Evolutionary conservation across 2,113 vertebrate genomes (phyloP).

Genomic region (Oncorhynchus clarkii): DNA sequence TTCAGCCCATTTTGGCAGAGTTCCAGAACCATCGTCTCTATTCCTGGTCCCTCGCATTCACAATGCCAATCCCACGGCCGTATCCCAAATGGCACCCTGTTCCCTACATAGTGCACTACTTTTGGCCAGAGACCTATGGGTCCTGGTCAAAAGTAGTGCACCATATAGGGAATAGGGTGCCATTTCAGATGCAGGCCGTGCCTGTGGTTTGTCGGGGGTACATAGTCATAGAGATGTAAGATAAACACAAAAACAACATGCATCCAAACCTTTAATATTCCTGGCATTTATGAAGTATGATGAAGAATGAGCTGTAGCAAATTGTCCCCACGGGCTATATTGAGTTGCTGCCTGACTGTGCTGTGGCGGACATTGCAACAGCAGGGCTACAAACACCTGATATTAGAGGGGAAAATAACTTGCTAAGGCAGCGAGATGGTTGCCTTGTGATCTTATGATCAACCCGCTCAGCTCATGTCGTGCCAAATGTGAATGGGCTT

Average conservation of each 20-base stretch:
- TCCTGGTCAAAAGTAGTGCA: no score
- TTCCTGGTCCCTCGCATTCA: slow-evolving; percentile 37
- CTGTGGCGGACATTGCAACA: slow-evolving; percentile 13
- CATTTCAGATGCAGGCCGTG: not conserved
- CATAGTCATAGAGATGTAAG: slow-evolving; percentile 31
- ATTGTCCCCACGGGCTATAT: not conserved
- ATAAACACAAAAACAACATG: not conserved
- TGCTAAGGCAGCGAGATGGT: slow-evolving; percentile 17
- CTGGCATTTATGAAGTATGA: not conserved
- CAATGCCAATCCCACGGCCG: not conserved
- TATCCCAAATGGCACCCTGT: not conserved
- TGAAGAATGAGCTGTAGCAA: not conserved
- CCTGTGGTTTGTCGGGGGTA: slow-evolving; percentile 24
- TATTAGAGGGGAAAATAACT: slow-evolving; percentile 35
- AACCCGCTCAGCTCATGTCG: slow-evolving; percentile 34
- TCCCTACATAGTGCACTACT: not conserved
- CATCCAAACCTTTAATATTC: not conserved
- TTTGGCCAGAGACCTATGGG: no score
- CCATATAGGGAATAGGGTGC: no score
- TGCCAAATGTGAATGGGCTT: slow-evolving; percentile 56
- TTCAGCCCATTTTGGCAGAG: slow-evolving; percentile 46
- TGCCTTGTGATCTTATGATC: not conserved
- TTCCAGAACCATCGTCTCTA: slow-evolving; percentile 37
- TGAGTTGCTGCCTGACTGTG: not conserved
- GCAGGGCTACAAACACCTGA: slow-evolving; percentile 20